Conservation (phyloP, 2,888 invertebrate species). For the Perithous albicinctus region DNA sequence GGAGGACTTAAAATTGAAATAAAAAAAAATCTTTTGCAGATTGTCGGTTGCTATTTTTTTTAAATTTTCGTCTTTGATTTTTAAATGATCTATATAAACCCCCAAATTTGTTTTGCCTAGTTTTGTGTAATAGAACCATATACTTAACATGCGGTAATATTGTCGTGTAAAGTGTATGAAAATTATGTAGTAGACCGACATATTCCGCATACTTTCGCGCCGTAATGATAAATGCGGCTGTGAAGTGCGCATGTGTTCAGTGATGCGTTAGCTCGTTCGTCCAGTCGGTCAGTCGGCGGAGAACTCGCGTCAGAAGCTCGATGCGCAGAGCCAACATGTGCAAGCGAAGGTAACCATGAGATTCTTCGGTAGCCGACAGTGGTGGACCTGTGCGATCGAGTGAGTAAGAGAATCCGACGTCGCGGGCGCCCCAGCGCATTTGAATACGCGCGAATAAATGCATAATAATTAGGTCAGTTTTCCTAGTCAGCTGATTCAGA, state of each 20-base stretch:
- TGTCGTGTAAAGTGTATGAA: neutral
- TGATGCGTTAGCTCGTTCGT: constrained; percentile 43
- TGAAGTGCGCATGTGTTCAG: constrained; percentile 5
- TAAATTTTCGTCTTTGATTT: neutral
- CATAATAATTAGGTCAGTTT: constrained; percentile 85
- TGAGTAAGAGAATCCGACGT: constrained; percentile 71
- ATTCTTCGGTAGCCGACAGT: constrained; percentile 16
- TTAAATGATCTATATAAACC: too few species aligned
- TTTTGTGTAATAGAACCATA: too few species aligned
- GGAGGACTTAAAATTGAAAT: too few species aligned
- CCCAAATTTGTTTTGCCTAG: too few species aligned
- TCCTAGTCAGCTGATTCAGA: constrained; percentile 83
- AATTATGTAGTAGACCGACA: neutral
- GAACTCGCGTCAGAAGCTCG: constrained; percentile 33
- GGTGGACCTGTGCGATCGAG: constrained; percentile 47
- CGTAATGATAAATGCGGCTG: constrained; percentile 8
- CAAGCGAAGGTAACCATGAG: constrained; percentile 53
- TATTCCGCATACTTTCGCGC: neutral
- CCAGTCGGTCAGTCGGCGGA: constrained; percentile 23
- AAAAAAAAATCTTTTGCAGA: too few species aligned
- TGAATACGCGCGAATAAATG: constrained; percentile 85
- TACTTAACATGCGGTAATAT: neutral
- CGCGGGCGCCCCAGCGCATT: constrained; percentile 80
- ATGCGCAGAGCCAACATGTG: constrained; percentile 28
- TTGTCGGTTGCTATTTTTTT: too few species aligned